These are phyloP conservation scores for Pseudorhiza aurosa DNA, from an alignment of 30 jellyfish, hydroid and myxozoan genomes.

Conservation along the genomic window DNA sequence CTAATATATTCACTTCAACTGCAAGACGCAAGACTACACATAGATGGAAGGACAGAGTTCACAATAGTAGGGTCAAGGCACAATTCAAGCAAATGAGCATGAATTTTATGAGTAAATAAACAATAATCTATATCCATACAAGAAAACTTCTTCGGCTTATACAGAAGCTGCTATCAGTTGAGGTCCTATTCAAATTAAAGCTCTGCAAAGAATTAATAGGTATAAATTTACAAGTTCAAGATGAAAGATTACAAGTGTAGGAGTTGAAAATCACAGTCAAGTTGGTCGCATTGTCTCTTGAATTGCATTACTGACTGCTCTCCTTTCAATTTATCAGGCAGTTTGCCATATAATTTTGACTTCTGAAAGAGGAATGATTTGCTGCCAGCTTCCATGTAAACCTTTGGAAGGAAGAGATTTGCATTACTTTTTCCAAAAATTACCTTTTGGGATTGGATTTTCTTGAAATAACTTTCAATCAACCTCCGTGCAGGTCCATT, in stretches of 20 bases:
- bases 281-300: conserved; percentile 15
- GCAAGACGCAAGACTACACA: too few relatives aligned
- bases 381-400: conserved; percentile 2
- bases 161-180: conserved; percentile 9
- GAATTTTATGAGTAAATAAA: too few relatives aligned
- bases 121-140: conserved; percentile 5
- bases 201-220: neutral
- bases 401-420: conserved; percentile 14
- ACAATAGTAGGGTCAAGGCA: too few relatives aligned
- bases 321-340: neutral
- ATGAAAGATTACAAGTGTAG: neutral
- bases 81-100: too few relatives aligned
- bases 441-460: too few relatives aligned
- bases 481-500: conserved; percentile 2
- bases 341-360: neutral
- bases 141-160: neutral
- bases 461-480: neutral
- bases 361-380: conserved; percentile 1
- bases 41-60: too few relatives aligned
- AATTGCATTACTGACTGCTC: conserved; percentile 1
- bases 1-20: too few relatives aligned
- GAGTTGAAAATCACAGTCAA: conserved; percentile 2
- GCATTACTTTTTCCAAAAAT: too few relatives aligned
- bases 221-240: conserved; percentile 4
- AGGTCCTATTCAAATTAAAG: conserved; percentile 6